Conservation (phyloP, 30 jellyfish, hydroid and myxozoan species). For the Clytia hemisphaerica region DNA sequence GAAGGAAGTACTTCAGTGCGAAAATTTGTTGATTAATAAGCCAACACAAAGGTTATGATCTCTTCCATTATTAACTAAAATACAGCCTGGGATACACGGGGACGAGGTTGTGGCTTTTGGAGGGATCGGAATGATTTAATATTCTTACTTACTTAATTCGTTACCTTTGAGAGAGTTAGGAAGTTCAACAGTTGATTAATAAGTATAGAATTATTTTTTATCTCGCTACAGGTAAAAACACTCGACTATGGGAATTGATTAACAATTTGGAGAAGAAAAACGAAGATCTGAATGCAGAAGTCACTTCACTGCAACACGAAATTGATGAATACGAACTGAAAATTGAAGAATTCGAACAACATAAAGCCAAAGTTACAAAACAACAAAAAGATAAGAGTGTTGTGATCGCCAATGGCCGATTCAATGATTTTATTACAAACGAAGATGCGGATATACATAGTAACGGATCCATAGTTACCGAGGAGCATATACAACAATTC, state of each 20-base stretch:
- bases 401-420: neutral
- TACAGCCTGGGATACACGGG: too few relatives aligned
- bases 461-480: neutral
- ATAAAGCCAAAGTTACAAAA: neutral
- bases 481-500: conserved; percentile 25
- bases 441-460: neutral
- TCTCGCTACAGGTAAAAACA: conserved; percentile 34
- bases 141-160: too few relatives aligned
- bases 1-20: too few relatives aligned
- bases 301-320: conserved; percentile 43
- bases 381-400: neutral
- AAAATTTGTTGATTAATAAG: too few relatives aligned
- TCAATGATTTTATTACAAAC: neutral
- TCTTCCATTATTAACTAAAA: too few relatives aligned
- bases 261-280: conserved; percentile 75
- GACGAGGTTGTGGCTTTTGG: too few relatives aligned
- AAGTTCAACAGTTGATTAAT: too few relatives aligned
- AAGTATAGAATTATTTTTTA: too few relatives aligned
- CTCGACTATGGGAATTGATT: conserved; percentile 66
- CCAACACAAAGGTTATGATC: too few relatives aligned
- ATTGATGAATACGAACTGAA: neutral
- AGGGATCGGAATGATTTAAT: too few relatives aligned
- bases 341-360: neutral
- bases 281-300: conserved; percentile 40
- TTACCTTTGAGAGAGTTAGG: too few relatives aligned